Evolutionary conservation across 2,888 invertebrate species (phyloP).

Genomic region (Drosophila hamatofila): DNA sequence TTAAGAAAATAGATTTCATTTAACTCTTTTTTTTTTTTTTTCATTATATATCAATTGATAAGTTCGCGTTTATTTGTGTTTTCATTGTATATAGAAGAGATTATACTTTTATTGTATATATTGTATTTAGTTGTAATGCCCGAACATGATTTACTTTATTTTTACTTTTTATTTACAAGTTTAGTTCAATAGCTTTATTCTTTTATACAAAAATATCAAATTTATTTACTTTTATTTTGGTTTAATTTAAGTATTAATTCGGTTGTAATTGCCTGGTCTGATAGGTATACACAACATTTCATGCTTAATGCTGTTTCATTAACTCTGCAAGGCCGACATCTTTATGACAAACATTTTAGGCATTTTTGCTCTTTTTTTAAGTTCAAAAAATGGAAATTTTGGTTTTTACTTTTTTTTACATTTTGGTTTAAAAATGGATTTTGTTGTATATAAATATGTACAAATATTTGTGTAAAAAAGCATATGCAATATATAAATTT

Average conservation of each 20-base stretch:
- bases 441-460: conserved; percentile 68
- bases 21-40: conserved; percentile 24
- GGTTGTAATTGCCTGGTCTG: conserved; percentile 32
- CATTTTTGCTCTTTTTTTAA: conserved; percentile 34
- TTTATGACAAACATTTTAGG: conserved; percentile 53
- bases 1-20: conserved; percentile 54
- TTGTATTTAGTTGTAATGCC: conserved; percentile 66
- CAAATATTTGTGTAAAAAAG: conserved; percentile 72
- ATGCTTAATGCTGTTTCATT: conserved; percentile 24
- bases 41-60: conserved; percentile 58
- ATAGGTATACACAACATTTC: conserved; percentile 15
- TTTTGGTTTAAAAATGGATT: conserved; percentile 40
- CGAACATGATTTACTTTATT: conserved; percentile 57
- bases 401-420: conserved; percentile 16
- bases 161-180: conserved; percentile 64
- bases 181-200: conserved; percentile 62
- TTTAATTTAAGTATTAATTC: conserved; percentile 44
- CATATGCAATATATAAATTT: conserved; percentile 60
- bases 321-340: conserved; percentile 49
- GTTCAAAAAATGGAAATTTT: conserved; percentile 45
- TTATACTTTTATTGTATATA: conserved; percentile 68
- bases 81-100: conserved; percentile 70
- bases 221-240: conserved; percentile 43
- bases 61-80: conserved; percentile 38
- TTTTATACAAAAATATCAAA: conserved; percentile 82